phyloP scores from a whole-genome alignment of 2,113 vertebrate species.

The Globicephala melas region DNA sequence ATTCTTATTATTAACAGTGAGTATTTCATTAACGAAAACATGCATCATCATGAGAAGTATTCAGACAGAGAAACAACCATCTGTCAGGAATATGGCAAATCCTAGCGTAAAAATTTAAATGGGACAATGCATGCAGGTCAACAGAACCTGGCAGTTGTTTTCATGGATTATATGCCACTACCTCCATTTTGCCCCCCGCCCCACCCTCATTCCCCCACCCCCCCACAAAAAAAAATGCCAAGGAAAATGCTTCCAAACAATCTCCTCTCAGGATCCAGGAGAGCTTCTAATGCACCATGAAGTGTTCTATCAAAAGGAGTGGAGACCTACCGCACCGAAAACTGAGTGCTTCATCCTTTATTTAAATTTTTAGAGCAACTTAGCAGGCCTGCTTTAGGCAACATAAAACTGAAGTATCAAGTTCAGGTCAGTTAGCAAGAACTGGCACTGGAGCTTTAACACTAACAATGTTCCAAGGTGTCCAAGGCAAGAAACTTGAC shows the following conservation, averaged over 20 bases:
- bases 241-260: background rate
- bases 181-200: background rate
- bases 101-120: background rate
- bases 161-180: background rate
- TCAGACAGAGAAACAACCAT: background rate
- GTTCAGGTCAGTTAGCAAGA: constrained; percentile 59
- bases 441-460: constrained; percentile 33
- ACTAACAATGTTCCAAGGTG: constrained; percentile 29
- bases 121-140: background rate
- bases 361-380: constrained; percentile 57
- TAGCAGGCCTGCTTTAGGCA: constrained; percentile 45
- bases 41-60: background rate
- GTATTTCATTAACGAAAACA: background rate
- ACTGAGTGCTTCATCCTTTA: constrained; percentile 49
- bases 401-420: constrained; percentile 66
- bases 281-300: background rate
- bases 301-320: background rate
- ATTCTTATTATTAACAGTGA: background rate
- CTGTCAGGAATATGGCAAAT: background rate
- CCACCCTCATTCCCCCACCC: background rate
- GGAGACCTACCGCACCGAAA: background rate
- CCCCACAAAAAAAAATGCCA: background rate
- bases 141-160: background rate
- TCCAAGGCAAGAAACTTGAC: constrained; percentile 64
- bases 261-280: background rate